Conservation (phyloP, 2,797 vertebrate genomes). For the Clarias fuscus region DNA sequence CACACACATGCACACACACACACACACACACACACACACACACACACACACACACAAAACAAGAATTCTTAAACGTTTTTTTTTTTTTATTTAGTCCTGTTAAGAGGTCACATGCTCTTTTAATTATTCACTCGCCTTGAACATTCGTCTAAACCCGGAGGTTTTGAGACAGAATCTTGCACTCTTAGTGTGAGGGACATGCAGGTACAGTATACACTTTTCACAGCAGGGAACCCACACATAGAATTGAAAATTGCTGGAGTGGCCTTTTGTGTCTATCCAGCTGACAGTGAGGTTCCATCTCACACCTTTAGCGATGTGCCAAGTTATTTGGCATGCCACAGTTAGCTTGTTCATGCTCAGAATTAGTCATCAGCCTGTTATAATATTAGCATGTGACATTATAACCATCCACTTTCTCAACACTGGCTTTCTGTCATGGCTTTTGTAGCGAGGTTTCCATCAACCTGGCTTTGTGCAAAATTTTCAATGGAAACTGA, state of each 20-base stretch:
- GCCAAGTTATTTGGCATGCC: not conserved
- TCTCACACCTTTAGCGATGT: slow-evolving; percentile 5
- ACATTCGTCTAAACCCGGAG: not conserved
- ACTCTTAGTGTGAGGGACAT: not conserved
- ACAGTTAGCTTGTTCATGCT: slow-evolving; percentile 2
- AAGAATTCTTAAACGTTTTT: too few relatives aligned
- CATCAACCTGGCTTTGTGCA: not conserved
- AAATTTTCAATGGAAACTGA: not conserved
- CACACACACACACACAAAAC: not conserved
- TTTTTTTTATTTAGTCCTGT: not conserved
- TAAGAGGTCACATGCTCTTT: not conserved
- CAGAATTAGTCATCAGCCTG: not conserved
- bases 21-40: too few relatives aligned
- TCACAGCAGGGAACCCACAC: not conserved
- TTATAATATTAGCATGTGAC: not conserved
- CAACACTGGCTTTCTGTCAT: not conserved
- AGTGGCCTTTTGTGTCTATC: not conserved
- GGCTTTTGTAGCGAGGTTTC: not conserved
- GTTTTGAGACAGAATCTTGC: not conserved
- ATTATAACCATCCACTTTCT: not conserved
- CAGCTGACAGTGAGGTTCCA: not conserved
- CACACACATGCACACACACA: too few relatives aligned
- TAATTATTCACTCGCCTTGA: not conserved
- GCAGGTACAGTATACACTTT: not conserved
- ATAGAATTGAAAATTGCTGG: not conserved